Evolutionary conservation across 2,888 invertebrate species (phyloP), one percentile per base, ranked within the genome.

Genomic region (Acanthosepion esculentum): DNA sequence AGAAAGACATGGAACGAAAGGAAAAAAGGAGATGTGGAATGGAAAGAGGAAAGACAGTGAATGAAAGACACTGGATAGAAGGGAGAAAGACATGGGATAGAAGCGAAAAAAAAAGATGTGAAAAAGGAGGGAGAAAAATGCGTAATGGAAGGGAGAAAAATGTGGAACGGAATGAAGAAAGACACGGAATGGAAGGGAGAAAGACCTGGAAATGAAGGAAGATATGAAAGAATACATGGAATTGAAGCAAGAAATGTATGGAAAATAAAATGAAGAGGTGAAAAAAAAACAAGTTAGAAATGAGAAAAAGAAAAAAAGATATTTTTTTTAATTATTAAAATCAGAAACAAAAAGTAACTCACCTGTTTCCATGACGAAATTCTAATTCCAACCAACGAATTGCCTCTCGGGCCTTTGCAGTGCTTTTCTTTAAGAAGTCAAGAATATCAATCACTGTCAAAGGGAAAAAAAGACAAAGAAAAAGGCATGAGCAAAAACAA

Each of bases 351-450:
- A 64, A 64, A 64, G 7, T 23, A 59, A 94, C 95, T 94, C 98
- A 99, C 95, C 99, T 98, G 96, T 99, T 99, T 26, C 99, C 99
- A 95, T 98, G 98, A 96, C 98, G 98, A 95, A 99, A 98, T 97
- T 99, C 99, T 91, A 98, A 98, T 97, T 99, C 99, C 95, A 99
- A 98, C 99, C 99, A 99, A 96, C 99, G 98, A 95, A 99, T 99
- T 8, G 99, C 99, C 97, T 99, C 99, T 94, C 99, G 98, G 0
- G 99, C 99, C 95, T 98, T 98, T 95, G 98, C 98, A 96, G 98
- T 98, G 96, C 98, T 98, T 95, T 98, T 98, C 98, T 99, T 99
- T 96, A 99, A 97, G 96, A 98, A 98, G 97, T 99, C 99, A 97
- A 99, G 97, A 95, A 98, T 98, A 96, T 98, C 98, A 95, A 99